phyloP scores from a whole-genome alignment of 2,888 invertebrate genomes.

The Pterobdella sp. region DNA sequence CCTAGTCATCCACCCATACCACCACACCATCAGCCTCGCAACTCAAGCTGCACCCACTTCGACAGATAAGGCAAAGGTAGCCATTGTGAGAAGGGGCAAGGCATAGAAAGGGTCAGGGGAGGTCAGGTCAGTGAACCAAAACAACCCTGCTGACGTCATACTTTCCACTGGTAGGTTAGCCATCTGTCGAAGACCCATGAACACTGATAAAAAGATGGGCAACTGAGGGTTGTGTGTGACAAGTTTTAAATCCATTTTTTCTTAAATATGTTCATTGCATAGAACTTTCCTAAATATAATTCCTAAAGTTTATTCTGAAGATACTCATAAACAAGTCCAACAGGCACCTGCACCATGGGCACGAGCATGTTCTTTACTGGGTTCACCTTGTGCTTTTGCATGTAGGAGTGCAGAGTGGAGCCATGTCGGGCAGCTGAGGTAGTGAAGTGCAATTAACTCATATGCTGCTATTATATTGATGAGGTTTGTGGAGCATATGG shows the following conservation, averaged over 20 bases:
- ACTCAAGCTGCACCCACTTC: conserved; percentile 66
- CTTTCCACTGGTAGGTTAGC: conserved; percentile 82
- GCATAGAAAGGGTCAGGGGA: conserved; percentile 78
- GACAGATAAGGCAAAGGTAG: conserved; percentile 72
- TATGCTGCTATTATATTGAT: not conserved
- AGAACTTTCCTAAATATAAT: no score
- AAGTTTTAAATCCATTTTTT: not conserved
- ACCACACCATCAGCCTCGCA: conserved; percentile 56
- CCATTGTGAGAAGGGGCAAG: conserved; percentile 74
- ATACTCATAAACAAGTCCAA: not conserved
- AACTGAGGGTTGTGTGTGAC: conserved; percentile 49
- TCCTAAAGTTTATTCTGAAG: not conserved
- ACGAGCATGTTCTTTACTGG: conserved; percentile 67
- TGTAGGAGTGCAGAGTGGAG: conserved; percentile 70
- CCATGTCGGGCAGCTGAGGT: conserved; percentile 62
- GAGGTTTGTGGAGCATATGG: not conserved
- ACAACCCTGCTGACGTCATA: conserved; percentile 67
- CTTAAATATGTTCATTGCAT: no score
- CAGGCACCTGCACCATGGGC: conserved; percentile 48
- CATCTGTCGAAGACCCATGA: conserved; percentile 78
- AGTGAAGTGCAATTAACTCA: not conserved
- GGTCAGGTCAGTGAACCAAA: conserved; percentile 88
- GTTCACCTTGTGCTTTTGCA: conserved; percentile 72
- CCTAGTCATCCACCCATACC: conserved; percentile 17
- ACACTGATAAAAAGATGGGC: conserved; percentile 87